phyloP scores from a whole-genome alignment of 2,797 vertebrate genomes.

The Crenuchus spilurus region DNA sequence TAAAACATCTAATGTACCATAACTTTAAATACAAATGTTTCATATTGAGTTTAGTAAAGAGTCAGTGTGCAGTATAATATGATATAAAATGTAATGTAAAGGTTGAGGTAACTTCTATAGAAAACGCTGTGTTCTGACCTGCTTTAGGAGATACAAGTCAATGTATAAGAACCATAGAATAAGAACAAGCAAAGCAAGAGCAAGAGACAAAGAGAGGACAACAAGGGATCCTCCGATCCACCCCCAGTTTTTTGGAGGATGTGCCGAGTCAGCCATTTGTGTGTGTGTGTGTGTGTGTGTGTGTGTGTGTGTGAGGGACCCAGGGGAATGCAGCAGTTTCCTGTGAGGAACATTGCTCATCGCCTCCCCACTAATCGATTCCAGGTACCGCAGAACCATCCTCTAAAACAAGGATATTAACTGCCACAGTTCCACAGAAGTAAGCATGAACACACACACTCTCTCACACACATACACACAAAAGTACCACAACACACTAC shows the following conservation, averaged over 20 bases:
- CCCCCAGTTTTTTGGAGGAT: constrained; percentile 25
- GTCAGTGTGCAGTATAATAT: no score
- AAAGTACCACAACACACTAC: not conserved
- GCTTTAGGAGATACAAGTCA: no score
- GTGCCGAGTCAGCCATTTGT: constrained; percentile 40
- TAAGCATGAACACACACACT: constrained; percentile 20
- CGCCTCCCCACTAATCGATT: constrained; percentile 55
- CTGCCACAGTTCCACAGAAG: constrained; percentile 35
- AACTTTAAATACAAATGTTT: no score
- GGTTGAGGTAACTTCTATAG: no score
- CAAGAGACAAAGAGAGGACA: not conserved
- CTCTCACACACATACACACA: constrained; percentile 19
- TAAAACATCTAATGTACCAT: no score
- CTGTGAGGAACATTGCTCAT: constrained; percentile 49
- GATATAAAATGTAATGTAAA: no score
- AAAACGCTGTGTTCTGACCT: no score
- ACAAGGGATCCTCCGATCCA: constrained; percentile 7
- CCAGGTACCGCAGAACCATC: constrained; percentile 54
- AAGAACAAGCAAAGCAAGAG: not conserved
- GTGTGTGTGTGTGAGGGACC: constrained; percentile 27
- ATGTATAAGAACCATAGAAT: no score
- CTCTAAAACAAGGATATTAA: constrained; percentile 56
- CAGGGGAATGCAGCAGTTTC: constrained; percentile 57
- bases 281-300: constrained; percentile 11
- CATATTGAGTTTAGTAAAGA: no score